Base-by-base conservation (phyloP, 2,888 invertebrate genomes). In the Deladenus siricidicola region DNA sequence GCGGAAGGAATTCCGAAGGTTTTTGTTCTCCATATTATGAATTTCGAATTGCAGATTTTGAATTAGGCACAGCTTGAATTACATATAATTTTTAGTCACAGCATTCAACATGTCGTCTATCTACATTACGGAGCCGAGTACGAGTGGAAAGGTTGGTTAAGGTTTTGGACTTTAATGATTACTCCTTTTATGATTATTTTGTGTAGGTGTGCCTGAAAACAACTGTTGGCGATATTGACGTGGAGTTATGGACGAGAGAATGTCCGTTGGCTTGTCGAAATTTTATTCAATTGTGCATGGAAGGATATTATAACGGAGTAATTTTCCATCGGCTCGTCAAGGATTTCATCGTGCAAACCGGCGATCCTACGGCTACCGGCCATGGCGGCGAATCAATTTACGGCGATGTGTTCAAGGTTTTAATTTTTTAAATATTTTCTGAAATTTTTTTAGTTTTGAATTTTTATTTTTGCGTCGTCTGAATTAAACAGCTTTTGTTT, bases 181-280 rank as follows among this genome's bases (percentile, higher is more conserved):
- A 19, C 8, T n/a, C 29, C 4, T 10, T 8, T 47, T 19, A 24
- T 4, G 8, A 50, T 23, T 24, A 17, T 23, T 21, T 29, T n/a
- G 19, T 39, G 21, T 75, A 93, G 92, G 89, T 98, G 39, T 82
- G 93, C 3, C 78, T 98, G 55, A 87, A 88, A 80, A 98, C 98
- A 2, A 85, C 89, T 43, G 89, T 88, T 0, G 98, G 98, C 4
- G 94, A 98, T 75, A 89, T 99, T 65, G 98, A 99, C 75, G 86
- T 99, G 65, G 98, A 99, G 81, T 82, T 98, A 79, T 98, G 96
- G 96, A 86, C 92, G 0, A 89, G 90, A 79, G 98, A 98, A 83
- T 86, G 91, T 0, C 96, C 98, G 0, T 89, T 89, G 81, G 90
- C 98, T 4, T 89, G 88, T 76, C 84, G 89, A 58, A 93, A 93